Evolutionary conservation across 2,888 invertebrate genomes (phyloP).

Genomic region (Rhagophthalmus giganteus): DNA sequence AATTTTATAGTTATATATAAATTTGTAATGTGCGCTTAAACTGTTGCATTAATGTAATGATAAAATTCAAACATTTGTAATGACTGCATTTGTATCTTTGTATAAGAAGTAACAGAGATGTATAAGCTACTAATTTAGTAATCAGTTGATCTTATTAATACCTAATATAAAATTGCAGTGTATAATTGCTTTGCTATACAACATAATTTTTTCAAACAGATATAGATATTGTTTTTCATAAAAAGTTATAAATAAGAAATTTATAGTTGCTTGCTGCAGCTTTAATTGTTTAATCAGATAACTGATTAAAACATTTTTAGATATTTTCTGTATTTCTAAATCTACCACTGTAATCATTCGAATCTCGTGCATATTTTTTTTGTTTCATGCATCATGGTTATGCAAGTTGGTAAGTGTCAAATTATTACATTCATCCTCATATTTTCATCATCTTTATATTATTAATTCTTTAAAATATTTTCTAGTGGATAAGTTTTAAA

Average conservation of each 20-base stretch:
- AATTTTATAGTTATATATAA: conserved; percentile 35
- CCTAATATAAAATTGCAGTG: neutral
- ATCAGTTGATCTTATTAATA: neutral
- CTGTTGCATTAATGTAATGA: conserved; percentile 37
- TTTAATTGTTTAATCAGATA: too few relatives aligned
- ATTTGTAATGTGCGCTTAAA: conserved; percentile 37
- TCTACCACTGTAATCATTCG: conserved; percentile 26
- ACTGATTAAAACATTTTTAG: conserved; percentile 11
- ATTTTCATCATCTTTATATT: conserved; percentile 21
- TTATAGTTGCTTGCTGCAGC: conserved; percentile 7
- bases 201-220: too few relatives aligned
- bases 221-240: too few relatives aligned
- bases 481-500: conserved; percentile 32
- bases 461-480: too few relatives aligned
- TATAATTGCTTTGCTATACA: too few relatives aligned
- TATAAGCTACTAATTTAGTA: neutral
- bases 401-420: conserved; percentile 43
- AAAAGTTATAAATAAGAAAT: conserved; percentile 1
- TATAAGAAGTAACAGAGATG: neutral
- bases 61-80: conserved; percentile 4
- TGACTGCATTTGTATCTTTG: conserved; percentile 5
- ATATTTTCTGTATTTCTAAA: conserved; percentile 7
- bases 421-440: conserved; percentile 27
- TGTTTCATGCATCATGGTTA: conserved; percentile 47
- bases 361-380: conserved; percentile 40